Conservation (phyloP, 2,113 vertebrate genomes). For the Dinomys branickii region DNA sequence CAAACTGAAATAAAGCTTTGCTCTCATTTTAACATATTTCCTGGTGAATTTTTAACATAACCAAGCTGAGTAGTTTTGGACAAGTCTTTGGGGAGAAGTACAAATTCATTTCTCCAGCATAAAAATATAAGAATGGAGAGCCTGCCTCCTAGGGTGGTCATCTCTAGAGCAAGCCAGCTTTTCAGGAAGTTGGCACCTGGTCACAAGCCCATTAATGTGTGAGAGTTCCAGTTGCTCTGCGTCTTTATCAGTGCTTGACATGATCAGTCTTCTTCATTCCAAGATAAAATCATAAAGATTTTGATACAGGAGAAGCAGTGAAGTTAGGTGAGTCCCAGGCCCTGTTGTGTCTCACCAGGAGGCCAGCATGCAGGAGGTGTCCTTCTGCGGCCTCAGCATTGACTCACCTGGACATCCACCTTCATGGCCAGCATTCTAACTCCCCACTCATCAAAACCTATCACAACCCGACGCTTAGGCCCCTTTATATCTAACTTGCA, state of each 20-base stretch:
- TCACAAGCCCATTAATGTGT: not conserved
- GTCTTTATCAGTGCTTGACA: not conserved
- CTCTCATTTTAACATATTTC: not conserved
- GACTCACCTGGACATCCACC: not conserved
- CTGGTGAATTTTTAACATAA: not conserved
- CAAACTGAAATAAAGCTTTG: not conserved
- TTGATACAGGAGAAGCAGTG: not conserved
- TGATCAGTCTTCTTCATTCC: not conserved
- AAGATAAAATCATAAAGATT: not conserved
- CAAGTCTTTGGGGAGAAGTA: not conserved
- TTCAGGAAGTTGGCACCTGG: not conserved
- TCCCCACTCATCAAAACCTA: not conserved
- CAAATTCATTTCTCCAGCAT: not conserved
- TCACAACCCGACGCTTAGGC: not conserved
- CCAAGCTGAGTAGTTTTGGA: not conserved
- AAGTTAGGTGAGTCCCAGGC: not conserved
- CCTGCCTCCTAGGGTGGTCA: not conserved
- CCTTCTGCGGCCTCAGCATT: not conserved
- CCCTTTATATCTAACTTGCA: not conserved
- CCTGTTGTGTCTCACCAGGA: not conserved
- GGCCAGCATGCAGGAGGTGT: not conserved
- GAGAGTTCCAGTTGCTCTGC: not conserved
- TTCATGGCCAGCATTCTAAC: not conserved
- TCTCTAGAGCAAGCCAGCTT: not conserved
- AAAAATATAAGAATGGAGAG: not conserved